Percentiles rank a stretch among this genome's conserved stretches.
Evolutionary conservation across 2,113 vertebrate genomes (phyloP).

Genomic region (Chionis minor): DNA sequence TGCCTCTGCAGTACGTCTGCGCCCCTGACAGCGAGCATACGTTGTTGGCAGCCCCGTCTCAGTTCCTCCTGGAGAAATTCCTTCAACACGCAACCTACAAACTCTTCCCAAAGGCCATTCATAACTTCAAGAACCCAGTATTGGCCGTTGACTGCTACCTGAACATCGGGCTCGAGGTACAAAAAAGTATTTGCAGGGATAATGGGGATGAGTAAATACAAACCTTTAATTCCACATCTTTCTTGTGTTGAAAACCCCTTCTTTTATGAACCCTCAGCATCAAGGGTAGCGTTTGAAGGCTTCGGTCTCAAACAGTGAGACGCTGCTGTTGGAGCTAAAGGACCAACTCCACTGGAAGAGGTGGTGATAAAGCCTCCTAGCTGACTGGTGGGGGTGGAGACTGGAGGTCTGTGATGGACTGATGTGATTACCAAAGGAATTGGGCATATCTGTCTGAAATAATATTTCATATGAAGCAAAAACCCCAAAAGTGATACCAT

Average conservation of each 20-base stretch:
- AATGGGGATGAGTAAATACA: not conserved
- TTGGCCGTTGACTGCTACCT: conserved; percentile 96
- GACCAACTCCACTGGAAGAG: not conserved
- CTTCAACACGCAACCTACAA: conserved; percentile 90
- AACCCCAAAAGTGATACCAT: fast-evolving
- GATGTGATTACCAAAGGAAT: not conserved
- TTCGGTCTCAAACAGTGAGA: not conserved
- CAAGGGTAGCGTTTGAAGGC: not conserved
- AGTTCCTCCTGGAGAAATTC: conserved; percentile 96
- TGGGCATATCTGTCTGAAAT: not conserved
- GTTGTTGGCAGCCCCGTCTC: conserved; percentile 88
- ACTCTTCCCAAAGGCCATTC: conserved; percentile 90
- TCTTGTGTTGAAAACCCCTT: not conserved
- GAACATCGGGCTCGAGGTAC: conserved; percentile 92
- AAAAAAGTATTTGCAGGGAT: not conserved
- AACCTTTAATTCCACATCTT: not conserved
- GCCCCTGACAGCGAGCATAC: conserved; percentile 97
- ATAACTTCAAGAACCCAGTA: conserved; percentile 88
- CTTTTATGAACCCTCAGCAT: not conserved
- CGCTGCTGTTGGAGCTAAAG: not conserved
- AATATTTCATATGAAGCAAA: not conserved
- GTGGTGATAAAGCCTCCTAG: not conserved
- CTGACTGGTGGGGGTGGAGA: not conserved
- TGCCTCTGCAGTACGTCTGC: conserved; percentile 91
- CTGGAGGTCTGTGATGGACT: not conserved